Evolutionary conservation across 2,113 vertebrate species (phyloP), one percentile per base, ranked within the genome.

Genomic region (Indicator maculatus): DNA sequence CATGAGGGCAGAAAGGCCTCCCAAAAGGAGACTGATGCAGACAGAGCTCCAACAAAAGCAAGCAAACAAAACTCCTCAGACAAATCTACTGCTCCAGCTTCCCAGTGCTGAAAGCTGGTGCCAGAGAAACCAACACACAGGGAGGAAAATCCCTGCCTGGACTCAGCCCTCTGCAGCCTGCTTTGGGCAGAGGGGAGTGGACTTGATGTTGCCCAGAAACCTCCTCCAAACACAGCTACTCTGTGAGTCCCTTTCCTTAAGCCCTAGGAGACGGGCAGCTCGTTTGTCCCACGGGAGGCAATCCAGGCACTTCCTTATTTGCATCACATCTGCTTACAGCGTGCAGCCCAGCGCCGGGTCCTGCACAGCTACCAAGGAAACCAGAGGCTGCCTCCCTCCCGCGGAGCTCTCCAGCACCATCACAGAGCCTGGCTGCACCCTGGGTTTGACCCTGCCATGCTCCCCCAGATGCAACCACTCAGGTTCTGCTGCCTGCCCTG

Each of bases 391-490:
- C 38, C 70, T 72, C 45, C 53, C 36, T 64, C 11, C 7, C 15
- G 66, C 63, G 16, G 27, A 88, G 30, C 12, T 80, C 41, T 58
- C 44, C 52, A 20, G 59, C 24, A 72, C 45, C n/a, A 18, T 75
- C 12, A 0, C 27, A 88, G 50, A 63, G 15, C 33, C 60, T 63
- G 80, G 24, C 12, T 18, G 41, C 70, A 50, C 8, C 23, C 56
- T 28, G 36, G 24, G 20, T 31, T 39, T 44, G 52, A 7, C 24
- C 18, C 4, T 21, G 33, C 6, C 56, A 53, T 36, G 45, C 41
- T 52, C 1, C 11, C 0, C 36, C 36, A 0, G 5, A 2, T 44
- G 17, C 38, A 67, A 33, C 4, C 56, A 52, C 13, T 6, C 60
- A 53, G 45, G 16, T 11, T 77, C 65, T 69, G 50, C 45, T 36